Conservation (phyloP, 2,888 invertebrate genomes). For the Lithosia quadra region DNA sequence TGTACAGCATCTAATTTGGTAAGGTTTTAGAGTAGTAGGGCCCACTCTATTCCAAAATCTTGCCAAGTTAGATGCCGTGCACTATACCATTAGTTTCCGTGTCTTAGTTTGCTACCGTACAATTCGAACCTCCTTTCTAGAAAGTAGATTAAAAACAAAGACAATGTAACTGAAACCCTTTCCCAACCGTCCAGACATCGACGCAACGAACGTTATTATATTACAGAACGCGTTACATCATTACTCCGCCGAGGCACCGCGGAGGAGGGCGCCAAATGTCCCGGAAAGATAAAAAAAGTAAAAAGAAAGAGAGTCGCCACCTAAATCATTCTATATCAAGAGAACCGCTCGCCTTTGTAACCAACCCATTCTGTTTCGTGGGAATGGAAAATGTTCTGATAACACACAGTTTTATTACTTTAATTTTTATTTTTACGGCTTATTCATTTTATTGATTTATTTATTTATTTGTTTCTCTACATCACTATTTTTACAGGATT, state of each 20-base stretch:
- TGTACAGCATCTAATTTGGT: too few species aligned
- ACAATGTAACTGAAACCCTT: neutral
- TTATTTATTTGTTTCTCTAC: too few species aligned
- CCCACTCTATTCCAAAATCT: too few species aligned
- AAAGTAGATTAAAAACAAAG: conserved; percentile 7
- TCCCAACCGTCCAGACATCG: neutral
- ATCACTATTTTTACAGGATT: too few species aligned
- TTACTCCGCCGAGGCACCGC: conserved; percentile 35
- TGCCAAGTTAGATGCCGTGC: too few species aligned
- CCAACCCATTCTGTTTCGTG: conserved; percentile 25
- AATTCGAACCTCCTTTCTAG: too few species aligned
- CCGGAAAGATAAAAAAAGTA: conserved; percentile 63
- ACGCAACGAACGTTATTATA: conserved; percentile 41
- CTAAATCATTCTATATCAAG: conserved; percentile 51
- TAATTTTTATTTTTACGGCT: conserved; percentile 4
- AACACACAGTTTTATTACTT: conserved; percentile 30
- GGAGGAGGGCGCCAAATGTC: conserved; percentile 51
- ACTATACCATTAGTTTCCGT: neutral
- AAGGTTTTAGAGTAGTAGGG: too few species aligned
- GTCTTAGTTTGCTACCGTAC: too few species aligned
- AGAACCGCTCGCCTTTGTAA: conserved; percentile 25
- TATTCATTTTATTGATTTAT: too few species aligned
- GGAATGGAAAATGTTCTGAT: conserved; percentile 46
- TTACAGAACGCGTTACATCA: conserved; percentile 41
- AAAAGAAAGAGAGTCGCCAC: conserved; percentile 51